Base-by-base conservation (phyloP, 2,888 invertebrate genomes). In the Drosophila anceps region DNA sequence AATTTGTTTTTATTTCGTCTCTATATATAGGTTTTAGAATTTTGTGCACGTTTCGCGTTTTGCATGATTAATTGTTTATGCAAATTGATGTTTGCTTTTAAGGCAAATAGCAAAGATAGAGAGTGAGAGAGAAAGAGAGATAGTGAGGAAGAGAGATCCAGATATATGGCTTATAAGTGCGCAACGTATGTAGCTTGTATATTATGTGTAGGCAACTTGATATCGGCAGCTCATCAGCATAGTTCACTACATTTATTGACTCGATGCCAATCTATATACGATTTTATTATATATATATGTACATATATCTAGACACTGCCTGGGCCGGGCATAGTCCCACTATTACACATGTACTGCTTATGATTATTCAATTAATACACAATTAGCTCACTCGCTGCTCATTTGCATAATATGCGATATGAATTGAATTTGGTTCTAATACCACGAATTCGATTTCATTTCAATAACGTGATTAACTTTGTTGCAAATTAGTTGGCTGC, bases 1-100 rank as follows among this genome's bases (percentile, higher is more conserved):
- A 27, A 27, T 27, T 43, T 59, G 48, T 29, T 58, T 29, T 51
- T 53, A 44, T 53, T 67, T 61, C 39, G 64, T 67, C 72, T 73
- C 76, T 86, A 75, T 81, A 84, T 74, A 75, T 81, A 72, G 82
- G 76, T 73, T 81, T 75, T 57, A 72, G 80, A 79, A 88, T 85
- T 89, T 89, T 66, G 73, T 73, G 80, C 88, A 89, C 87, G 87
- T 85, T 85, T 89, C 70, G 59, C 78, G 81, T 74, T 84, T 79
- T 83, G 84, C 83, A 86, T 86, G 87, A 86, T 87, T 87, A 86
- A 87, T 88, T 87, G 83, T 75, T 84, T 83, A 88, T 88, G 87
- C 87, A 82, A 88, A 88, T 89, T 81, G 72, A 59, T 79, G 60
- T 62, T 71, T 69, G 78, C 82, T 86, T 82, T 76, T 69, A 76